Evolutionary conservation across 2,888 invertebrate genomes (phyloP), one percentile per base, ranked within the genome.

Genomic region (Luperina testacea): DNA sequence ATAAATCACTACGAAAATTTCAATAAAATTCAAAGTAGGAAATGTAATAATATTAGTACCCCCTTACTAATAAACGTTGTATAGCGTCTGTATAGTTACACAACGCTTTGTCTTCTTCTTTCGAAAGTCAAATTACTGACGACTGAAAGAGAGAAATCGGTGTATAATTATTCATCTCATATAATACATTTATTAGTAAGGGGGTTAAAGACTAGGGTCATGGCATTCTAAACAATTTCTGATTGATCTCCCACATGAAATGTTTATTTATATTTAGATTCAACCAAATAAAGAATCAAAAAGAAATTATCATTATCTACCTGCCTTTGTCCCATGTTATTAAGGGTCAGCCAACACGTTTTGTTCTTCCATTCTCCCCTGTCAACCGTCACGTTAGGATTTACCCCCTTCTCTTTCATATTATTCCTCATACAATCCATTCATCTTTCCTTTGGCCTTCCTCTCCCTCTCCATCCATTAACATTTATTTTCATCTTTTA

Each of bases 1-100:
- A 72, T 73, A 42, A 74, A 73, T 68, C 63, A 61, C 32, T 27
- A 51, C 38, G 42, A 65, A 61, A 8, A 38, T 59, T 67, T 7
- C n/a, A 82, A 68, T 73, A 63, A 74, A 64, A 69, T 38, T 61
- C 13, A 8, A 53, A 32, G 8, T 68, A 42, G 45, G n/a, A 64
- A 53, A 48, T 7, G 9, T 65, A 61, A 42, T 65, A 57, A 42
- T 48, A 6, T 2, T 11, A 38, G 15, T 48, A 45, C 42, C 42
- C 42, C 42, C 42, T 42, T 42, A 42, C 42, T 42, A 42, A 42
- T 42, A 42, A 42, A 9, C 9, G 42, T 42, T 42, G 42, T 42
- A 42, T 42, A 42, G 42, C 9, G 42, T 42, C 42, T 42, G 42
- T 42, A 42, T 42, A n/a, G n/a, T n/a, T n/a, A 42, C 38, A 38